Percentiles rank a stretch among this genome's conserved stretches.
These are phyloP conservation scores for Zygothrica quintamaculata DNA, from an alignment of 2,888 invertebrate genomes.

Conservation along the genomic window DNA sequence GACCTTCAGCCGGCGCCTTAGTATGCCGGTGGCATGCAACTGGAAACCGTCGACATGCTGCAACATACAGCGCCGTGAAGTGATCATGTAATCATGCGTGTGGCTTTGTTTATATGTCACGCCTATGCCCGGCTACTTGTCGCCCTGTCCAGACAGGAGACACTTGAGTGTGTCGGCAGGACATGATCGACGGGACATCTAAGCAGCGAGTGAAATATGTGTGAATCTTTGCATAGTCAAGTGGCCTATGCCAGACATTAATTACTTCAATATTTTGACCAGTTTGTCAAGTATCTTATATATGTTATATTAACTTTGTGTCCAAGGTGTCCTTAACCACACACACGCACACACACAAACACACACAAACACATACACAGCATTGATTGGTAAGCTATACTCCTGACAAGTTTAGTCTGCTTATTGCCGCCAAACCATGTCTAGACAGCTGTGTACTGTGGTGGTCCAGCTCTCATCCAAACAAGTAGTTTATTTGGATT, in stretches of 20 bases:
- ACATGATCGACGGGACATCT: constrained; percentile 10
- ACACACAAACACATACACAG: constrained; percentile 2
- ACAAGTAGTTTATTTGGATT: constrained; percentile 65
- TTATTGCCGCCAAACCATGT: constrained; percentile 38
- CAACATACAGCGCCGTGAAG: constrained; percentile 5
- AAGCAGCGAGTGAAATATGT: constrained; percentile 62
- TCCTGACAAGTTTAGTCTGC: constrained; percentile 2
- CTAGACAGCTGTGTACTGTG: constrained; percentile 49
- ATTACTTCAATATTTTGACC: constrained; percentile 61
- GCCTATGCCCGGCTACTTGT: constrained; percentile 54
- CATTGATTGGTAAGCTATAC: constrained; percentile 47
- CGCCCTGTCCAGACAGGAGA: constrained; percentile 47
- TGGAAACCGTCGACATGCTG: constrained; percentile 52
- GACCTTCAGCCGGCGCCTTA: constrained; percentile 45
- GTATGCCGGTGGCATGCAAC: constrained; percentile 45
- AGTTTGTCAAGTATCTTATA: constrained; percentile 50
- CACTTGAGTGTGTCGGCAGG: constrained; percentile 67
- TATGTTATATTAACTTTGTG: background rate
- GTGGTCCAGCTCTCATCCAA: constrained; percentile 29
- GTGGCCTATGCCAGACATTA: constrained; percentile 50
- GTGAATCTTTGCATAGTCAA: constrained; percentile 59
- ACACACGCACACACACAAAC: background rate
- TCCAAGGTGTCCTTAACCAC: constrained; percentile 20
- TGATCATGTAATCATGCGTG: constrained; percentile 70
- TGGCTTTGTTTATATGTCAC: constrained; percentile 72